Percentiles rank a stretch among this genome's conserved stretches.
Conservation (phyloP, 2,113 vertebrate genomes). For the Rhinoptilus africanus region DNA sequence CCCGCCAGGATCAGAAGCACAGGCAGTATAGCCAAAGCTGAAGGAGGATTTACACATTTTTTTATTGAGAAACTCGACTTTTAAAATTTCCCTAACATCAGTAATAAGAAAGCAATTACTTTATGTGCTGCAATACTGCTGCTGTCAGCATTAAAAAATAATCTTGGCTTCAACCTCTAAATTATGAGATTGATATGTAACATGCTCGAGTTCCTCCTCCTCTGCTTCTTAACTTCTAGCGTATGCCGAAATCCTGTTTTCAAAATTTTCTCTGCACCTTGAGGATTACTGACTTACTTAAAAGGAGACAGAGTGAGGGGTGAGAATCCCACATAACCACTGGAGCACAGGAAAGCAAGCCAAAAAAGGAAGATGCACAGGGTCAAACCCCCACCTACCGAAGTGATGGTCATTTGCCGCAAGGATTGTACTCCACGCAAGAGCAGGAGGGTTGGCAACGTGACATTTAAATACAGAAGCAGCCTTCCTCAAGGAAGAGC, state of each 20-base stretch:
- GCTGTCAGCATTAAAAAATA: not conserved
- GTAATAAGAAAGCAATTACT: not conserved
- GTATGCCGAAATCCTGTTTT: not conserved
- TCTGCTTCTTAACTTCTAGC: not conserved
- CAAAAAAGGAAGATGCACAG: not conserved
- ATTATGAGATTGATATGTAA: not conserved
- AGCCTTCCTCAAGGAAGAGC: not conserved
- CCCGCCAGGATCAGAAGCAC: not conserved
- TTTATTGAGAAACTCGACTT: not conserved
- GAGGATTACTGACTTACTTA: not conserved
- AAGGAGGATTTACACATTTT: not conserved
- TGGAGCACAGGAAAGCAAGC: not conserved
- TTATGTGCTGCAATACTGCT: not conserved
- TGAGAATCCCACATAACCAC: not conserved
- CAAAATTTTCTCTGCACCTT: not conserved
- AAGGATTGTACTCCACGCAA: not conserved
- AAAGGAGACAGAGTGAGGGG: not conserved
- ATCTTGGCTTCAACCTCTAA: not conserved
- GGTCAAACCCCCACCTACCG: not conserved
- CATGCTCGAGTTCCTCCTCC: not conserved
- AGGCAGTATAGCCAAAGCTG: not conserved
- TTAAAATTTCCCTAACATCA: not conserved
- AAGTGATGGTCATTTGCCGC: not conserved
- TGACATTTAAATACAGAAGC: not conserved
- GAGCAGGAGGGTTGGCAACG: fast-evolving